phyloP scores from a whole-genome alignment of 2,888 invertebrate genomes.

The Drosophila lacicola region DNA sequence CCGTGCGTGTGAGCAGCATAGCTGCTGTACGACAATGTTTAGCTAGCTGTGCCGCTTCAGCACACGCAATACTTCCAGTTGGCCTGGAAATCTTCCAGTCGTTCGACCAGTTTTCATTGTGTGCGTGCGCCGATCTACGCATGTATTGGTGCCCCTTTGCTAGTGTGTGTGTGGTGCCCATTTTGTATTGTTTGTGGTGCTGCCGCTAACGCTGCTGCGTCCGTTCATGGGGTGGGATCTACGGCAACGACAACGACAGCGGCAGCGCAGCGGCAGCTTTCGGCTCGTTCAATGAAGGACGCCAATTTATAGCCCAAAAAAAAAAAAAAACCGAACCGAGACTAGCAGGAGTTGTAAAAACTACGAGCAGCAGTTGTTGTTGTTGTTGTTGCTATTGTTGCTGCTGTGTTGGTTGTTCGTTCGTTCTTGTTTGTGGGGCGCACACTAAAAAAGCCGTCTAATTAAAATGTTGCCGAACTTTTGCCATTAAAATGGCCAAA shows the following conservation, averaged over 20 bases:
- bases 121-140: slow-evolving; percentile 44
- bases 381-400: slow-evolving; percentile 26
- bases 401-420: slow-evolving; percentile 20
- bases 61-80: slow-evolving; percentile 57
- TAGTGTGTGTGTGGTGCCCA: slow-evolving; percentile 60
- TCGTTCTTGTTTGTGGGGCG: slow-evolving; percentile 21
- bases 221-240: slow-evolving; percentile 10
- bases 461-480: slow-evolving; percentile 65
- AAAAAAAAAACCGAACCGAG: slow-evolving; percentile 37
- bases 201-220: not conserved
- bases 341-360: slow-evolving; percentile 48
- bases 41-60: slow-evolving; percentile 39
- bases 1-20: slow-evolving; percentile 33
- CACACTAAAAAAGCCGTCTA: slow-evolving; percentile 64
- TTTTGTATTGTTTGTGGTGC: slow-evolving; percentile 60
- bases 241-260: slow-evolving; percentile 29
- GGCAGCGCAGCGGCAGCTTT: slow-evolving; percentile 37
- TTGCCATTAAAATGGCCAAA: slow-evolving; percentile 57
- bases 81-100: slow-evolving; percentile 60
- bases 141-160: slow-evolving; percentile 46
- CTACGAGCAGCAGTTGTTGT: slow-evolving; percentile 32
- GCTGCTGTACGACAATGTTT: slow-evolving; percentile 17
- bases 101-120: slow-evolving; percentile 24
- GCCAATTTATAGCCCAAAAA: slow-evolving; percentile 81
- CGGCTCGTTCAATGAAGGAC: slow-evolving; percentile 83